phyloP scores from a whole-genome alignment of 1,140 invertebrate genomes.

The Cyrtorhinus lividipennis region DNA sequence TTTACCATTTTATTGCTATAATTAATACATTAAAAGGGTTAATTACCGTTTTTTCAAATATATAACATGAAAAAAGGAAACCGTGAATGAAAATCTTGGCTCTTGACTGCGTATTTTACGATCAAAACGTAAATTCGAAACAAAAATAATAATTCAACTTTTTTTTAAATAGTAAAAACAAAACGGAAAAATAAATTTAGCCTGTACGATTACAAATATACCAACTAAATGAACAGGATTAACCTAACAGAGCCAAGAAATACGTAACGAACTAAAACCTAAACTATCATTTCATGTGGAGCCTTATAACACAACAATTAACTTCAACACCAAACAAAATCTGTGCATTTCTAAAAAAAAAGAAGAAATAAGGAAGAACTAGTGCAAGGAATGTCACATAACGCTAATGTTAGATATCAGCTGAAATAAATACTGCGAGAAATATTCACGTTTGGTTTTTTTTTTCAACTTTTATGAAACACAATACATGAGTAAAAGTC shows the following conservation, averaged over 20 bases:
- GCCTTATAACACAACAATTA: neutral
- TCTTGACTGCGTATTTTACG: too few relatives aligned
- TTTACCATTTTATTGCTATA: constrained; percentile 15
- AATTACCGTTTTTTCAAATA: neutral
- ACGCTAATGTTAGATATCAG: neutral
- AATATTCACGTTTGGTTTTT: neutral
- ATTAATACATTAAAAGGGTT: neutral
- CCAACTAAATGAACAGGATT: neutral
- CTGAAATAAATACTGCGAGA: neutral
- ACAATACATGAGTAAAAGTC: too few relatives aligned
- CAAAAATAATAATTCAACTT: too few relatives aligned
- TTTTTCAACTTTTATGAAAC: too few relatives aligned
- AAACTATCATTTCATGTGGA: too few relatives aligned
- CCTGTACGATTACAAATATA: neutral
- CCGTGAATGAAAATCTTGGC: too few relatives aligned
- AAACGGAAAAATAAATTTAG: neutral
- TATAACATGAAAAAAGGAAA: too few relatives aligned
- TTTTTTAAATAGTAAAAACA: neutral
- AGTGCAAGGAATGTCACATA: constrained; percentile 2
- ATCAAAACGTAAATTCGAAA: too few relatives aligned
- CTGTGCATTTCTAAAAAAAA: neutral
- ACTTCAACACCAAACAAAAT: neutral
- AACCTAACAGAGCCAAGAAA: neutral
- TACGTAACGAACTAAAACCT: too few relatives aligned
- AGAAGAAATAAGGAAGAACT: neutral